A percentile compares a stretch with the other conserved stretches of the same genome.
These are phyloP conservation scores for Gallinago media DNA, from an alignment of 2,113 vertebrate species.

Conservation along the genomic window DNA sequence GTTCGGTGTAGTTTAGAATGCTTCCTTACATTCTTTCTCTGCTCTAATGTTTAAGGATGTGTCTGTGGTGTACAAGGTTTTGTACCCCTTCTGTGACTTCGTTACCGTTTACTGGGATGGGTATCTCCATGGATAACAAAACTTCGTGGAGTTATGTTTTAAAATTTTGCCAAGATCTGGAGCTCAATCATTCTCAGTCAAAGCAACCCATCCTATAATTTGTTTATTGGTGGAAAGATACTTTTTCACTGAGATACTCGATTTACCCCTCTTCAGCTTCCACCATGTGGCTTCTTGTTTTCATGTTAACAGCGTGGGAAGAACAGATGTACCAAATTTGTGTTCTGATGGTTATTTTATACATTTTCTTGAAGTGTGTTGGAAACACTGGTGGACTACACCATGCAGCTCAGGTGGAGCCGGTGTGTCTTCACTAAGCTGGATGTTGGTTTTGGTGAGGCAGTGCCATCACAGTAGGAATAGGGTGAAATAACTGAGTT, in stretches of 20 bases:
- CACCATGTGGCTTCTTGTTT: background rate
- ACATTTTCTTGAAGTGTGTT: background rate
- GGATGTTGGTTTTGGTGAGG: background rate
- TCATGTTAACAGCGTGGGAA: background rate
- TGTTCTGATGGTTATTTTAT: background rate
- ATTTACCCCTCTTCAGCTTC: background rate
- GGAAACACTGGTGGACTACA: background rate
- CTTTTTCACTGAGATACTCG: background rate
- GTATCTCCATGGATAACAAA: background rate
- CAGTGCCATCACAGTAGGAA: background rate
- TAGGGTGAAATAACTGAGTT: background rate
- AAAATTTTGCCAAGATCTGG: background rate
- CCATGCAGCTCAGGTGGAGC: background rate
- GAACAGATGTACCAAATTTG: background rate
- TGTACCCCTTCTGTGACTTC: background rate
- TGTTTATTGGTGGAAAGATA: background rate
- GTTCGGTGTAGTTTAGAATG: background rate
- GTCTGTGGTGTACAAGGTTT: background rate
- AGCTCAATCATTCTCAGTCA: background rate
- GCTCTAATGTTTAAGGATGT: background rate
- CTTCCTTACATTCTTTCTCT: background rate
- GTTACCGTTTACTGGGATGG: background rate
- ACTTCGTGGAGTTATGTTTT: background rate
- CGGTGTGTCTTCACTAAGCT: background rate
- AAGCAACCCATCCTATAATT: background rate